These are phyloP conservation scores for Scophthalmus maximus DNA, from an alignment of 2,113 vertebrate species.

Conservation along the genomic window DNA sequence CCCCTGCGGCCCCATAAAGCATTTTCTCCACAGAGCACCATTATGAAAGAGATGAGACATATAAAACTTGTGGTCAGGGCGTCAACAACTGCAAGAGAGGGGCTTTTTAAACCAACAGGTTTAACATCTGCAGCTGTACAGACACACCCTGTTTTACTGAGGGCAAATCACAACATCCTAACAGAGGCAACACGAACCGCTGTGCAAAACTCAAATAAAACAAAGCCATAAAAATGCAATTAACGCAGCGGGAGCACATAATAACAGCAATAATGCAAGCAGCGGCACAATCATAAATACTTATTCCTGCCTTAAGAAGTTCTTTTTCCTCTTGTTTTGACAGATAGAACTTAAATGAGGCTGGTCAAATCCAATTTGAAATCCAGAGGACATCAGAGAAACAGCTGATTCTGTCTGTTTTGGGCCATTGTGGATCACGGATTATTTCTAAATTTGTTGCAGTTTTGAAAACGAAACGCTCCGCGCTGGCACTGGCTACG, in stretches of 20 bases:
- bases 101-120: constrained; percentile 2
- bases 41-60: too few species aligned
- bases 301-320: background rate
- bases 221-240: constrained; percentile 7
- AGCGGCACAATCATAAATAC: background rate
- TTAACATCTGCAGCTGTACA: background rate
- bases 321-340: background rate
- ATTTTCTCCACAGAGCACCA: too few species aligned
- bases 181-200: background rate
- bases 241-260: background rate
- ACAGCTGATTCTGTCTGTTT: background rate
- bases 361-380: background rate
- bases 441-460: too few species aligned
- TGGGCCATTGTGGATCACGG: background rate
- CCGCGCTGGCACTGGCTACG: too few species aligned
- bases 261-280: background rate
- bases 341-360: background rate
- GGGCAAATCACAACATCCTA: background rate
- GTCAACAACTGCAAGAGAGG: too few species aligned
- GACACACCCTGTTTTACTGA: background rate
- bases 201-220: background rate
- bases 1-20: too few species aligned
- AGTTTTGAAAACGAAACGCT: too few species aligned
- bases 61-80: too few species aligned
- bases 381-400: background rate